These are phyloP conservation scores for Kuschelorhynchus macadamiae DNA, from an alignment of 2,888 invertebrate genomes.

Conservation along the genomic window DNA sequence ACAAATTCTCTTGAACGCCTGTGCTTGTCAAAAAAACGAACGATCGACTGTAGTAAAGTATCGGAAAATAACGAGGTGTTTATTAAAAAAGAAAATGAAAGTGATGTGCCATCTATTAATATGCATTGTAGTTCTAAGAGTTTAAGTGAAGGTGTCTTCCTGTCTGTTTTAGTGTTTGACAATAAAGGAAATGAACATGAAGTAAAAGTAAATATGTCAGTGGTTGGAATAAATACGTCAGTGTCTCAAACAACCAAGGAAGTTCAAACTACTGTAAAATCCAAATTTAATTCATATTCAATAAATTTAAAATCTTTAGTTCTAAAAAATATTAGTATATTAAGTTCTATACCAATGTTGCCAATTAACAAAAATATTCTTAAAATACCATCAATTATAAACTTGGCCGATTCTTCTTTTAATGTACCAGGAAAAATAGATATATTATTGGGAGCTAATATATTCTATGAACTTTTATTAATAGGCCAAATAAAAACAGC, in stretches of 20 bases:
- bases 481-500: constrained; percentile 8
- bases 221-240: constrained; percentile 2
- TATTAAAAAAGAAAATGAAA: too few species aligned
- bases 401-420: constrained; percentile 8
- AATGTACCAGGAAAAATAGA: constrained; percentile 23
- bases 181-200: too few species aligned
- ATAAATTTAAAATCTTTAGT: constrained; percentile 9
- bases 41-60: too few species aligned
- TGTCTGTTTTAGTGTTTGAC: too few species aligned
- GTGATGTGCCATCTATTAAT: too few species aligned
- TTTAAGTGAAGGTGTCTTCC: too few species aligned
- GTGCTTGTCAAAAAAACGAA: too few species aligned
- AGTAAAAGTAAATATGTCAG: constrained; percentile 8
- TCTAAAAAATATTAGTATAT: not conserved
- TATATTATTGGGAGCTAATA: constrained; percentile 42
- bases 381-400: not conserved
- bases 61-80: too few species aligned
- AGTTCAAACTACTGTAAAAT: not conserved
- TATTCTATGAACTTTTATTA: constrained; percentile 32
- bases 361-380: constrained; percentile 3
- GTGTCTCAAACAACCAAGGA: not conserved
- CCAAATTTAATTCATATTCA: constrained; percentile 1
- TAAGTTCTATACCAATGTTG: constrained; percentile 4
- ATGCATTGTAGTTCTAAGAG: too few species aligned
- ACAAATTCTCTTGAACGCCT: too few species aligned